phyloP scores from a whole-genome alignment of 2,797 vertebrate genomes.

The Aplochiton taeniatus region DNA sequence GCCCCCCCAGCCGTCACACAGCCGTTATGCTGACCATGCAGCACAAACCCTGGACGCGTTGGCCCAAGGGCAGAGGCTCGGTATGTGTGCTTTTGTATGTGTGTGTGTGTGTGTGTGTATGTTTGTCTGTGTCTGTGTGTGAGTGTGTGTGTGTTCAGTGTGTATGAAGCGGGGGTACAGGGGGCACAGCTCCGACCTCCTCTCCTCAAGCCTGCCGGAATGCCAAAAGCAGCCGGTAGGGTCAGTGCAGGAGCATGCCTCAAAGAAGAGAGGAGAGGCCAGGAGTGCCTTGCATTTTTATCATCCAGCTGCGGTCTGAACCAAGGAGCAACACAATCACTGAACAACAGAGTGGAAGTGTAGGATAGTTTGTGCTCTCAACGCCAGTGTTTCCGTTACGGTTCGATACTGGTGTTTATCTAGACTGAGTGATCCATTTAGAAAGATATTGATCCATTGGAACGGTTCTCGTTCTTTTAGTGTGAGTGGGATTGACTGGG shows the following conservation, averaged over 20 bases:
- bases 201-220: constrained; percentile 74
- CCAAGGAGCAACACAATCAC: too few species aligned
- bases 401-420: too few species aligned
- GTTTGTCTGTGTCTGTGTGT: constrained; percentile 16
- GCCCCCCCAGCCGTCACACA: constrained; percentile 66
- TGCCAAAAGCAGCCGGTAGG: constrained; percentile 80
- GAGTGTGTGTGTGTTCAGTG: constrained; percentile 35
- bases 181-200: constrained; percentile 53
- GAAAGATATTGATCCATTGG: too few species aligned
- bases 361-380: too few species aligned
- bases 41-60: constrained; percentile 79
- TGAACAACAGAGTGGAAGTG: too few species aligned
- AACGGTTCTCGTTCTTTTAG: too few species aligned
- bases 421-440: too few species aligned
- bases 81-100: constrained; percentile 26
- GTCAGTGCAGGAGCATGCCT: constrained; percentile 70
- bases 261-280: constrained; percentile 46
- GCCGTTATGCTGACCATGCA: constrained; percentile 85
- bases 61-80: constrained; percentile 70
- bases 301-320: constrained; percentile 38
- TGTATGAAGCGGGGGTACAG: constrained; percentile 34
- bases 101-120: constrained; percentile 7
- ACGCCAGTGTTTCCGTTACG: too few species aligned
- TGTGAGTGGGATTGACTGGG: too few species aligned
- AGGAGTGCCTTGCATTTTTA: constrained; percentile 62